Conservation (phyloP, 2,113 vertebrate species). For the Hylia prasina region DNA sequence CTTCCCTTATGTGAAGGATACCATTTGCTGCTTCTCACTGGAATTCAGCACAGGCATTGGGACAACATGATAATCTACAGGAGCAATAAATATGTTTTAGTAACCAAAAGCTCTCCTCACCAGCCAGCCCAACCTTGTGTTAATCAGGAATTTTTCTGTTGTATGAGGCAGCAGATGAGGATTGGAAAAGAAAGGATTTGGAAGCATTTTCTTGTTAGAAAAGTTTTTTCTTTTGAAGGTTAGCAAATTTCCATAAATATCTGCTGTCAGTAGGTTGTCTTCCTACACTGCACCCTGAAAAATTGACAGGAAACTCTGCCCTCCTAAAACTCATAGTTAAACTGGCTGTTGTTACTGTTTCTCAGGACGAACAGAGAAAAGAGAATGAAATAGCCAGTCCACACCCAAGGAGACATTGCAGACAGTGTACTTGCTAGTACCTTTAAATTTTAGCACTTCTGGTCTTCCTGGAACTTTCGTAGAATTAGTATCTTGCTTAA, state of each 20-base stretch:
- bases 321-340: background rate
- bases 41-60: background rate
- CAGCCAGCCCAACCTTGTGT: background rate
- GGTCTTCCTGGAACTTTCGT: background rate
- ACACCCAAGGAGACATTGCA: background rate
- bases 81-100: background rate
- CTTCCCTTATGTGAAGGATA: background rate
- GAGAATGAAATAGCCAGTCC: background rate
- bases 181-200: background rate
- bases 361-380: background rate
- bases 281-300: background rate
- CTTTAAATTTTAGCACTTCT: background rate
- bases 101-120: background rate
- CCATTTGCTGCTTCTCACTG: background rate
- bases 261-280: background rate
- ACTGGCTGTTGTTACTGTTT: background rate
- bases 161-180: background rate
- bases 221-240: background rate
- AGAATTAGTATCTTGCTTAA: background rate
- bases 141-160: background rate
- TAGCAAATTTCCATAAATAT: background rate
- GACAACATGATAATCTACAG: background rate
- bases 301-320: constrained; percentile 12
- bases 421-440: background rate
- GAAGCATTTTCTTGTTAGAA: background rate